Percentiles rank a stretch among this genome's conserved stretches.
Conservation (phyloP, 2,888 invertebrate genomes). For the Odontothrips loti region DNA sequence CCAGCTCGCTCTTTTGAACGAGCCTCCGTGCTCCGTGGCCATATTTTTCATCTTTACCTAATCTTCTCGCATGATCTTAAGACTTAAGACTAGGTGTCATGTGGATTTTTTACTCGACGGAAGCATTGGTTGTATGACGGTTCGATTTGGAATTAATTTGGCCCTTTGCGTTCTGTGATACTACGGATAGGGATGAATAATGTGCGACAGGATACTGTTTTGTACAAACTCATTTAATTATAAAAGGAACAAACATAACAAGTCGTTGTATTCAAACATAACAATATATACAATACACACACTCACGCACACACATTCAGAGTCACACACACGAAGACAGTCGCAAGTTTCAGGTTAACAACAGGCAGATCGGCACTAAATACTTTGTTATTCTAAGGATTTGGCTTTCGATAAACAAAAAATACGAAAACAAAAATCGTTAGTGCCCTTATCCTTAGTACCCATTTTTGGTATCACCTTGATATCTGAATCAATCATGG, state of each 20-base stretch:
- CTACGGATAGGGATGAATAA: no score
- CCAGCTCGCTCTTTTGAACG: no score
- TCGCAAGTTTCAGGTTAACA: conserved; percentile 18
- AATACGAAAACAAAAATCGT: background rate
- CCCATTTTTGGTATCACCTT: conserved; percentile 1
- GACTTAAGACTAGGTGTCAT: background rate
- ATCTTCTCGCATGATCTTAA: no score
- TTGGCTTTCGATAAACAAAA: background rate
- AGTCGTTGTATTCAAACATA: conserved; percentile 1
- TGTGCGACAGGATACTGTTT: background rate
- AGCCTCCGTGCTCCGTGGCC: no score
- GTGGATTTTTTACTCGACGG: no score
- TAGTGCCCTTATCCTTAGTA: background rate
- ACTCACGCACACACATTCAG: conserved; percentile 1
- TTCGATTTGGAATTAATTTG: no score
- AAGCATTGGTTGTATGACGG: no score
- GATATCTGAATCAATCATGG: background rate
- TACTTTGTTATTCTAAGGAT: conserved; percentile 15
- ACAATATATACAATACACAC: conserved; percentile 18
- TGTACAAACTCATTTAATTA: conserved; percentile 18
- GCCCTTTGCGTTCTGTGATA: no score
- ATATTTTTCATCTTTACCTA: no score
- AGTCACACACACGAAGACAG: conserved; percentile 18
- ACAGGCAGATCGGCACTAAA: conserved; percentile 14
- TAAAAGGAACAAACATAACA: conserved; percentile 25